phyloP scores from a whole-genome alignment of 2,113 vertebrate genomes.

The Gobio gobio region DNA sequence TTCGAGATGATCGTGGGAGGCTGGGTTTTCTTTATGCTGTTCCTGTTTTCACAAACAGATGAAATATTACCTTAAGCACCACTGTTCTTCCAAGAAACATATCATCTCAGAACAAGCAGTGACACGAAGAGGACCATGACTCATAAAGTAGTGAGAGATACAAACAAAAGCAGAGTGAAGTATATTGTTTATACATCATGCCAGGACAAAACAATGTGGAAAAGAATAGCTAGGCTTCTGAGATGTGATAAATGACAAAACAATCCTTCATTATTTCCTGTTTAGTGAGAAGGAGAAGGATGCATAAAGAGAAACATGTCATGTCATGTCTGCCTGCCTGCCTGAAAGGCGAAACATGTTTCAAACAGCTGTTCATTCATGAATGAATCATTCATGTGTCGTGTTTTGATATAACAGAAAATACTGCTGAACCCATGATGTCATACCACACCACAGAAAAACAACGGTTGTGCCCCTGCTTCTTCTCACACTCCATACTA shows the following conservation, averaged over 20 bases:
- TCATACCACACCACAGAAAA: constrained; percentile 18
- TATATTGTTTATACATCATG: background rate
- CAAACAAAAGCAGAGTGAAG: background rate
- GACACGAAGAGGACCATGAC: constrained; percentile 1
- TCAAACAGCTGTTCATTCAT: constrained; percentile 9
- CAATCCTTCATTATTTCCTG: background rate
- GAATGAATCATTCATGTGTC: constrained; percentile 19
- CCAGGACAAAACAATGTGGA: background rate
- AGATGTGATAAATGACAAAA: background rate
- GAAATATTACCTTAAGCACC: background rate
- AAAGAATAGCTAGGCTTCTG: background rate
- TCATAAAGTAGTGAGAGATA: background rate
- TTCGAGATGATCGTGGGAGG: constrained; percentile 79
- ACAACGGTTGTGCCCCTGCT: background rate
- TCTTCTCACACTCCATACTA: background rate
- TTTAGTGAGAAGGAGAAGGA: background rate
- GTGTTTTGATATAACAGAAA: background rate
- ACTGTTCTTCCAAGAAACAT: background rate
- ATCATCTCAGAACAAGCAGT: constrained; percentile 16
- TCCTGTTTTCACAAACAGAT: constrained; percentile 68
- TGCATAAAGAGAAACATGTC: background rate
- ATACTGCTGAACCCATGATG: constrained; percentile 9
- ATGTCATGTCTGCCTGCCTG: background rate
- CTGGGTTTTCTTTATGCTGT: constrained; percentile 81
- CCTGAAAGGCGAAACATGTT: constrained; percentile 9